Evolutionary conservation across 1,140 invertebrate genomes (phyloP).

Genomic region (Drosophila rhopaloa): DNA sequence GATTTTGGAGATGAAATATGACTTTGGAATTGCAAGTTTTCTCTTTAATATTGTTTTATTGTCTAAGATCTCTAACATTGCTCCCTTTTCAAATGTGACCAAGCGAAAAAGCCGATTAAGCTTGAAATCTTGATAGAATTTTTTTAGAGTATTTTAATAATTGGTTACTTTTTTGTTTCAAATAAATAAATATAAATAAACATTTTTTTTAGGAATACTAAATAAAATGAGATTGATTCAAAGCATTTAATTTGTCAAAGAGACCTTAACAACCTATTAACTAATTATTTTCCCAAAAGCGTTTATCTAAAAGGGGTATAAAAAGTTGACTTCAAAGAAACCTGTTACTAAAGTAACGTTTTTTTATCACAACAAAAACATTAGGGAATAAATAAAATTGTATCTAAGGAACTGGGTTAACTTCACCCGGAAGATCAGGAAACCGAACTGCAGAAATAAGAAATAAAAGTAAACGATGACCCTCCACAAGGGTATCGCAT

Average conservation of each 20-base stretch:
- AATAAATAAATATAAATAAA: too few relatives aligned
- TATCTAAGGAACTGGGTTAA: background rate
- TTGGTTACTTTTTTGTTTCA: too few relatives aligned
- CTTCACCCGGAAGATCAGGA: conserved; percentile 5
- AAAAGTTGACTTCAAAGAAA: conserved; percentile 1
- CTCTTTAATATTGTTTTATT: background rate
- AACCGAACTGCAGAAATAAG: conserved; percentile 3
- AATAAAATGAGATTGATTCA: background rate
- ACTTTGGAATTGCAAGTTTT: conserved; percentile 4
- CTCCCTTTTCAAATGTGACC: too few relatives aligned
- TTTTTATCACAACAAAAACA: conserved; percentile 9
- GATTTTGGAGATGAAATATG: conserved; percentile 26
- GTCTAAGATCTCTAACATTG: background rate
- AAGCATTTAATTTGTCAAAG: background rate
- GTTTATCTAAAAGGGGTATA: background rate
- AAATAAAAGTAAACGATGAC: conserved; percentile 32
- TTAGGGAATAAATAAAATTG: background rate
- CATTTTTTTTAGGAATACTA: too few relatives aligned
- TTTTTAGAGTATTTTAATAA: background rate
- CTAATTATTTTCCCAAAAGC: background rate
- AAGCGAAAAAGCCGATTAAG: conserved; percentile 1
- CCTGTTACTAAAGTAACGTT: conserved; percentile 1
- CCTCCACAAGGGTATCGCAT: conserved; percentile 53
- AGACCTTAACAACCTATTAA: conserved; percentile 4
- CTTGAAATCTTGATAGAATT: conserved; percentile 1